Evolutionary conservation across 2,888 invertebrate species (phyloP), one percentile per base, ranked within the genome.

Genomic region (Tenthredo notha): DNA sequence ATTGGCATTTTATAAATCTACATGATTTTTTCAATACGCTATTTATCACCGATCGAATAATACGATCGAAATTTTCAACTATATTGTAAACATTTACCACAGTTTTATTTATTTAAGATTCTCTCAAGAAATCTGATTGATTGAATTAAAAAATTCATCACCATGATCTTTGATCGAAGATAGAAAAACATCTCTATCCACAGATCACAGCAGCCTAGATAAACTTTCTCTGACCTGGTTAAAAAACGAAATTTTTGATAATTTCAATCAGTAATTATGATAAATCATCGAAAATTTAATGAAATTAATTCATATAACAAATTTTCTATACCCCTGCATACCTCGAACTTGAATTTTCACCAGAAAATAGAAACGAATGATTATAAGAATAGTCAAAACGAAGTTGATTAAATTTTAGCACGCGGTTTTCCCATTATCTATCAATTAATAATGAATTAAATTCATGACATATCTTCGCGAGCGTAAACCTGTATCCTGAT

Each of bases 1-100:
- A 78, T 78, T 58, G 78, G n/a, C 58, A 40, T 78, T 61, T 37
- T 61, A 37, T 61, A 61, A 78, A 61, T 47, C 72, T 43, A 43
- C 6, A 18, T 10, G n/a, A n/a, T 40, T 21, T 43, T 3, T 74
- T 15, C 15, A 29, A 29, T 29, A 2, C 18, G n/a, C 6, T 12
- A 12, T 78, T 37, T 58, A 15, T 58, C 21, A 15, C 5, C 12
- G 47, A 61, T 78, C 12, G n/a, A 61, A 58, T 61, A 21, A 78
- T 78, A 78, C 78, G n/a, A 37, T 37, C 21, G 54, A n/a, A 58
- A n/a, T 40, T 29, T 0, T 58, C 58, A n/a, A 33, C 78, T 15
- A 10, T 15, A 78, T 78, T 12, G 78, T 58, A 33, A 37, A 43
- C 40, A 43, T 12, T 40, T 2, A 43, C 72, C 72, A 40, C 12